Conservation (phyloP, 2,888 invertebrate species). For the Colletes collaris region DNA sequence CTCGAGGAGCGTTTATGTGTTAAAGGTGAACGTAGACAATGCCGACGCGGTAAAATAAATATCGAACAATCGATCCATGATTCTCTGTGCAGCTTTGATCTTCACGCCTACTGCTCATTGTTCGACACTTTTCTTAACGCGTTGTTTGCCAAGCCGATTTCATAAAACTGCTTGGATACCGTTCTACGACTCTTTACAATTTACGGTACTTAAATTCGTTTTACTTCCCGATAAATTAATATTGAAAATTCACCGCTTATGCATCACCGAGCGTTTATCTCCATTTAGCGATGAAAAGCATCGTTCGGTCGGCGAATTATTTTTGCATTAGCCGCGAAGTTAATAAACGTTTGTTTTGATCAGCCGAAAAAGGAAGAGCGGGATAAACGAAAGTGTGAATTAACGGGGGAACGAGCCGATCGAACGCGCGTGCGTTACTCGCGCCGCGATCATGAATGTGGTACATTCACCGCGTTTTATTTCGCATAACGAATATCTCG, state of each 20-base stretch:
- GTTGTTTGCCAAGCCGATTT: no score
- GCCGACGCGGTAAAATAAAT: constrained; percentile 24
- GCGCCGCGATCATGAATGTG: constrained; percentile 53
- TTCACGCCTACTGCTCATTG: constrained; percentile 29
- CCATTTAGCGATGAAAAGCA: no score
- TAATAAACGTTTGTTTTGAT: no score
- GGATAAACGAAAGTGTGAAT: constrained; percentile 52
- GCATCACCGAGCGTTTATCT: no score
- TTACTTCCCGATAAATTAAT: no score
- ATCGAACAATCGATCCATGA: constrained; percentile 32
- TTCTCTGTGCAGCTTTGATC: constrained; percentile 30
- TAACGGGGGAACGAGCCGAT: constrained; percentile 34
- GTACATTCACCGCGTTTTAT: constrained; percentile 70
- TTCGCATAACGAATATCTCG: constrained; percentile 71
- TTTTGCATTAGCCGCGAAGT: no score
- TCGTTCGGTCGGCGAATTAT: no score
- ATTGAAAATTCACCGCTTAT: no score
- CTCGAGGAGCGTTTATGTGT: background rate
- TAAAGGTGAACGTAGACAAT: constrained; percentile 31
- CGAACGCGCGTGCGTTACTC: constrained; percentile 30
- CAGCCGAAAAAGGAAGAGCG: no score
- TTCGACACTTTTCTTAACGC: background rate
- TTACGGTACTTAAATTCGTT: no score
- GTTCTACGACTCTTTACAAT: no score
- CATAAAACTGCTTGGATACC: no score